Percentiles rank a stretch among this genome's conserved stretches.
Conservation (phyloP, 2,888 invertebrate species). For the Timandra comae region DNA sequence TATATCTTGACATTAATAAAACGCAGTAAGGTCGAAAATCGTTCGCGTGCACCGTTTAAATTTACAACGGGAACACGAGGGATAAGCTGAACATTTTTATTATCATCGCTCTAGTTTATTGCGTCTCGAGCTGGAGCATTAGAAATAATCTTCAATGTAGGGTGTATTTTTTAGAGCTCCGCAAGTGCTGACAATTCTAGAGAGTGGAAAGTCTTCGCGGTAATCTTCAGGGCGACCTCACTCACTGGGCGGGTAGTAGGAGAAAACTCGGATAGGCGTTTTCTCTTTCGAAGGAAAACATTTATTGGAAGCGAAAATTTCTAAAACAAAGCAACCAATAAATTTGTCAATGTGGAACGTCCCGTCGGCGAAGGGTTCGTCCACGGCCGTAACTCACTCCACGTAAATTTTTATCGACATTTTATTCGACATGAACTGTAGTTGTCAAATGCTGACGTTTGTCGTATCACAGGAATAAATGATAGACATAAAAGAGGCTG, state of each 20-base stretch:
- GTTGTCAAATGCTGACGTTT: constrained; percentile 72
- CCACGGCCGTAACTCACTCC: constrained; percentile 64
- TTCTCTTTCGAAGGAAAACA: constrained; percentile 30
- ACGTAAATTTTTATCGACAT: constrained; percentile 65
- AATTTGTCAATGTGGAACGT: constrained; percentile 54
- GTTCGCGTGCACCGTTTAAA: constrained; percentile 45
- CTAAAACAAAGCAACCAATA: constrained; percentile 53
- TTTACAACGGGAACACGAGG: constrained; percentile 60
- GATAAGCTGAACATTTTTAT: constrained; percentile 70
- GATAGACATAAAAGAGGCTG: constrained; percentile 63
- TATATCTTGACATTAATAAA: constrained; percentile 67
- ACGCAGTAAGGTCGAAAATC: constrained; percentile 58
- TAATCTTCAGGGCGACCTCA: constrained; percentile 30
- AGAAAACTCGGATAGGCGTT: constrained; percentile 25
- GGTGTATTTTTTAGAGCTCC: constrained; percentile 44
- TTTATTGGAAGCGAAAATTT: constrained; percentile 37
- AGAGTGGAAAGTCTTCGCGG: constrained; percentile 28
- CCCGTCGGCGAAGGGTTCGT: constrained; percentile 52
- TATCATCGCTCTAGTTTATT: constrained; percentile 69
- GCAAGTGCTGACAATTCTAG: constrained; percentile 31
- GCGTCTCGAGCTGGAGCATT: constrained; percentile 62
- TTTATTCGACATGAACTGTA: constrained; percentile 70
- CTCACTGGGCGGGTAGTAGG: constrained; percentile 16
- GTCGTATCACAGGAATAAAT: constrained; percentile 67
- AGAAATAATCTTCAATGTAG: constrained; percentile 60